A percentile compares a stretch with the other conserved stretches of the same genome.
These are phyloP conservation scores for Telmatochromis brachygnathus DNA, from an alignment of 2,113 vertebrate species.

Conservation along the genomic window DNA sequence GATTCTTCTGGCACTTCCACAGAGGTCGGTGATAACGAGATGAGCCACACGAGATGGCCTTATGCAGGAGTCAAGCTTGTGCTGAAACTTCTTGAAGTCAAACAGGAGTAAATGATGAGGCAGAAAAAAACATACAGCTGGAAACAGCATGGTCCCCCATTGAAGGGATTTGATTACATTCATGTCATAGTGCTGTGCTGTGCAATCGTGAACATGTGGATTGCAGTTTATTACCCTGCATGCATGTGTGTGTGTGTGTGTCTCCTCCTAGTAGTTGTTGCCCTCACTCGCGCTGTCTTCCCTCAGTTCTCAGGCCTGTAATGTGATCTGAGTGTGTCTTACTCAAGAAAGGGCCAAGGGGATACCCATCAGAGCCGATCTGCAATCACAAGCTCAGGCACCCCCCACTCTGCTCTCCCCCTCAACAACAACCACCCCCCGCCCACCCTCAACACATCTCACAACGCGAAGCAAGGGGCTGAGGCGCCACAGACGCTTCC, in stretches of 20 bases:
- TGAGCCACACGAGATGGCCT: neutral
- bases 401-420: neutral
- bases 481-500: neutral
- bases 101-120: neutral
- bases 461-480: neutral
- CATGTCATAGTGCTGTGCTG: neutral
- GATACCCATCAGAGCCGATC: neutral
- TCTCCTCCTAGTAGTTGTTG: neutral
- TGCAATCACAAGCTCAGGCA: neutral
- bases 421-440: neutral
- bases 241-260: neutral
- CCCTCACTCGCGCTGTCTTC: neutral
- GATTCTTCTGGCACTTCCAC: neutral
- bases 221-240: neutral
- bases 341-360: neutral
- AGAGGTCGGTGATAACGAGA: slow-evolving; percentile 16
- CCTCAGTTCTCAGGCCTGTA: neutral
- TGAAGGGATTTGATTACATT: neutral
- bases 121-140: neutral
- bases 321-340: slow-evolving; percentile 32
- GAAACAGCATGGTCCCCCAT: neutral
- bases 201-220: neutral
- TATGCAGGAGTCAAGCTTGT: neutral
- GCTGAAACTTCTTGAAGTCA: neutral
- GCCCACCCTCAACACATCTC: neutral